These are phyloP conservation scores for Coryphaenoides rupestris DNA, from an alignment of 2,113 vertebrate species.

Conservation along the genomic window DNA sequence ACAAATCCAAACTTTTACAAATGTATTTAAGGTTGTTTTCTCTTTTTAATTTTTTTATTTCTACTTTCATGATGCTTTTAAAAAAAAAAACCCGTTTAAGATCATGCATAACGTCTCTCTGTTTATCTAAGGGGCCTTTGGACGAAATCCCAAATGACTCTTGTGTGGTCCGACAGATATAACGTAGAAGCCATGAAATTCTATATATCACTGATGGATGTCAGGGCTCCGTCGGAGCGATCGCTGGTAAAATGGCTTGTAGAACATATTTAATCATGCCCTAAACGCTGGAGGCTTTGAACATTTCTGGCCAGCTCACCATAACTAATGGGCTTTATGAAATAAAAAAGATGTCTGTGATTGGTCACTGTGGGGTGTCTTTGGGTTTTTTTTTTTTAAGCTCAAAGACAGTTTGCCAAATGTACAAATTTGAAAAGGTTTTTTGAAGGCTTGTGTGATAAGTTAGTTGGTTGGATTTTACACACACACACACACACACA, in stretches of 20 bases:
- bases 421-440: slow-evolving; percentile 6
- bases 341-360: slow-evolving; percentile 57
- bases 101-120: slow-evolving; percentile 36
- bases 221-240: slow-evolving; percentile 30
- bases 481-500: no score
- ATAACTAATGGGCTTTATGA: slow-evolving; percentile 55
- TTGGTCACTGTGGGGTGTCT: slow-evolving; percentile 31
- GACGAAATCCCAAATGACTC: slow-evolving; percentile 30
- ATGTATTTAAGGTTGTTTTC: slow-evolving; percentile 49
- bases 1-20: slow-evolving; percentile 26
- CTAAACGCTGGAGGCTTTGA: slow-evolving; percentile 61
- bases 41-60: not conserved
- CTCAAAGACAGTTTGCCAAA: slow-evolving; percentile 34
- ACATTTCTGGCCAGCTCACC: slow-evolving; percentile 40
- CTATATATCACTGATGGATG: not conserved
- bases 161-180: slow-evolving; percentile 31
- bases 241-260: slow-evolving; percentile 45
- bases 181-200: not conserved
- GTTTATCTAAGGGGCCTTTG: slow-evolving; percentile 7
- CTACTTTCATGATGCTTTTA: no score
- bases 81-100: slow-evolving; percentile 27
- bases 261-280: slow-evolving; percentile 53
- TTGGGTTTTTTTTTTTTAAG: slow-evolving; percentile 26
- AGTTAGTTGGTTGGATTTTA: not conserved
- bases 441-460: not conserved